These are phyloP conservation scores for Hydrolagus colliei DNA, from an alignment of 2,797 vertebrate species.

Conservation along the genomic window DNA sequence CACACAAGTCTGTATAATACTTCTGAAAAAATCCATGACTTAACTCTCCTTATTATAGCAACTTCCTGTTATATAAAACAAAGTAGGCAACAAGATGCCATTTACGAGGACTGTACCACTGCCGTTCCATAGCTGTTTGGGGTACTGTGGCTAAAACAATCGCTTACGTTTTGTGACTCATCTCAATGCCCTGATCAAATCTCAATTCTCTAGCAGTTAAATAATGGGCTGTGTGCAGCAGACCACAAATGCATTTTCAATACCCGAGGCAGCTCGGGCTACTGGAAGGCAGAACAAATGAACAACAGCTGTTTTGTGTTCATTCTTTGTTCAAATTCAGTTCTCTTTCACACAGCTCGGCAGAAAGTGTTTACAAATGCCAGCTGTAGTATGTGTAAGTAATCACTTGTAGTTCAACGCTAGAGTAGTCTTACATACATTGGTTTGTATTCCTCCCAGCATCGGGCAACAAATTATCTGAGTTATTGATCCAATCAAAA, in stretches of 20 bases:
- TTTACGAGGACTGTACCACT: neutral
- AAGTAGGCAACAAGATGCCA: neutral
- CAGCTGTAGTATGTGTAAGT: neutral
- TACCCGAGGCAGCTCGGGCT: neutral
- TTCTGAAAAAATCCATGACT: neutral
- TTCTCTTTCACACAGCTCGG: neutral
- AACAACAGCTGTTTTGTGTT: neutral
- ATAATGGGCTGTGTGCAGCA: neutral
- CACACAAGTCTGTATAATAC: neutral
- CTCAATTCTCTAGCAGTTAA: neutral
- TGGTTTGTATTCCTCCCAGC: neutral
- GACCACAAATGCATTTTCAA: neutral
- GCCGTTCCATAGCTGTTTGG: too few species aligned
- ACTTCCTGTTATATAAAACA: neutral
- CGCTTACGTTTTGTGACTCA: neutral
- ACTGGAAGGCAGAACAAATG: neutral
- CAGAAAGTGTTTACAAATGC: neutral
- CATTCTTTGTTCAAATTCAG: neutral
- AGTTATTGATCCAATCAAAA: slow-evolving; percentile 12
- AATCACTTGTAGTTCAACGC: neutral
- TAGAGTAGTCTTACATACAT: neutral
- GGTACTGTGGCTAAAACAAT: neutral
- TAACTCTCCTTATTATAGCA: neutral
- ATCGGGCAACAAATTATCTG: slow-evolving; percentile 4
- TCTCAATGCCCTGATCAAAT: neutral